Base-by-base conservation (phyloP, 2,888 invertebrate species). In the Nasonia oneida region DNA sequence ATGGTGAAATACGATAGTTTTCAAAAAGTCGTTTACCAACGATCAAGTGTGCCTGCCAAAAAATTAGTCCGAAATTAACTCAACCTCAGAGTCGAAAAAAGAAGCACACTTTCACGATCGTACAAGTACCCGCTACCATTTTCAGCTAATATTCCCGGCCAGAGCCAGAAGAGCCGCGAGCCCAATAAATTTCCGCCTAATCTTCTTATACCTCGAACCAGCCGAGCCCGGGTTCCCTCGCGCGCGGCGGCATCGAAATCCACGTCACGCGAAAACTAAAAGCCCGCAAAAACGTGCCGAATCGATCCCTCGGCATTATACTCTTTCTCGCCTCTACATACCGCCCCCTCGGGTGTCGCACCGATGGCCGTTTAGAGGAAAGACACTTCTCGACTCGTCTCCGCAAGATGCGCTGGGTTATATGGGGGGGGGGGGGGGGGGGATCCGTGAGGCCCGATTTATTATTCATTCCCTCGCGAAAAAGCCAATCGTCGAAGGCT, bases 401-500 rank as follows among this genome's bases (percentile, higher is more conserved):
- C n/a, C 18, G 2, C n/a, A 18, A 29, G 18, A 39, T 47, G 12
- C 14, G 33, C 67, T 33, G 29, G 67, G 29, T 29, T 67, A 64
- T 64, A 33, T 10, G 8, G n/a, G 50, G 0, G 23, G 23, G 8
- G 23, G 0, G 23, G 8, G n/a, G 50, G 0, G 23, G 23, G 8
- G 23, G 0, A 61, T n/a, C n/a, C n/a, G 57, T 8, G 29, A 33
- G 67, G 0, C 3, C 18, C 73, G 47, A 78, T 85, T 85, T 85
- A 85, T 82, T 85, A 85, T 85, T 85, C 78, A 85, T 85, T 78
- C 33, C 18, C 33, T 6, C 37, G 67, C 67, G 29, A 12, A 2
- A 12, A 10, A 67, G 67, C 73, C 42, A 73, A 42, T n/a, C 10
- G n/a, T 39, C 39, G 42, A 71, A 29, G 67, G 10, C 33, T 12